A percentile compares a stretch with the other conserved stretches of the same genome.
Conservation (phyloP, 2,888 invertebrate genomes). For the Eurytoma adleriae region DNA sequence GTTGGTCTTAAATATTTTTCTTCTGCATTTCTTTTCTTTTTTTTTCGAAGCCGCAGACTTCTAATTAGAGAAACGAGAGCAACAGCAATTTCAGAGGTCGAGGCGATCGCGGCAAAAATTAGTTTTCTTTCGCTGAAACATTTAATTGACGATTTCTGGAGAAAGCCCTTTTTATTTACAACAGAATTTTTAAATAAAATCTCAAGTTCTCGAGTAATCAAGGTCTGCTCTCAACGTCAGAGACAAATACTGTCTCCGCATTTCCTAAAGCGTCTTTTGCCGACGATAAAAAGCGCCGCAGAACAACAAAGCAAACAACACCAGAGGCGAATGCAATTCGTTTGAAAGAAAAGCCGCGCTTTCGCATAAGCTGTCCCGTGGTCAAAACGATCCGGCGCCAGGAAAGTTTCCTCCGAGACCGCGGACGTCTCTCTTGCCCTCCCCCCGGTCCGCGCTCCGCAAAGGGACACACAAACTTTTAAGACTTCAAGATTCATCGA, state of each 20-base stretch:
- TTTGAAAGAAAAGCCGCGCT: slow-evolving; percentile 26
- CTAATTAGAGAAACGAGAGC: neutral
- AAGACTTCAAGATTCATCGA: slow-evolving; percentile 51
- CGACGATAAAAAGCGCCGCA: neutral
- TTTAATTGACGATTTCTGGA: slow-evolving; percentile 12
- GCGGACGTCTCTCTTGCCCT: neutral
- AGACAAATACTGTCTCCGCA: neutral
- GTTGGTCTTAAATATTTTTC: slow-evolving; percentile 40
- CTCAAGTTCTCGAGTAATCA: too few relatives aligned
- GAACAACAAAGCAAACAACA: slow-evolving; percentile 3
- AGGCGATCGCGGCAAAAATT: neutral
- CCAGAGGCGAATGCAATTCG: slow-evolving; percentile 19
- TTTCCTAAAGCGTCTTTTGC: neutral
- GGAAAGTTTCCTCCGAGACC: slow-evolving; percentile 41
- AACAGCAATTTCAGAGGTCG: slow-evolving; percentile 19
- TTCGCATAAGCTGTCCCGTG: slow-evolving; percentile 18
- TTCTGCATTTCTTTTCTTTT: neutral
- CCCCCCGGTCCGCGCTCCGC: neutral
- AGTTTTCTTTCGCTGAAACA: slow-evolving; percentile 6
- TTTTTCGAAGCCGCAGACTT: neutral
- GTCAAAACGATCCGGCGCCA: slow-evolving; percentile 51
- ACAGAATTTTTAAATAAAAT: too few relatives aligned
- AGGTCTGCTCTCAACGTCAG: too few relatives aligned
- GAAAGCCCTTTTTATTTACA: neutral
- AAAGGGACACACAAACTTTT: slow-evolving; percentile 18